These are phyloP conservation scores for Serripes groenlandicus DNA, from an alignment of 2,888 invertebrate genomes.

Conservation along the genomic window DNA sequence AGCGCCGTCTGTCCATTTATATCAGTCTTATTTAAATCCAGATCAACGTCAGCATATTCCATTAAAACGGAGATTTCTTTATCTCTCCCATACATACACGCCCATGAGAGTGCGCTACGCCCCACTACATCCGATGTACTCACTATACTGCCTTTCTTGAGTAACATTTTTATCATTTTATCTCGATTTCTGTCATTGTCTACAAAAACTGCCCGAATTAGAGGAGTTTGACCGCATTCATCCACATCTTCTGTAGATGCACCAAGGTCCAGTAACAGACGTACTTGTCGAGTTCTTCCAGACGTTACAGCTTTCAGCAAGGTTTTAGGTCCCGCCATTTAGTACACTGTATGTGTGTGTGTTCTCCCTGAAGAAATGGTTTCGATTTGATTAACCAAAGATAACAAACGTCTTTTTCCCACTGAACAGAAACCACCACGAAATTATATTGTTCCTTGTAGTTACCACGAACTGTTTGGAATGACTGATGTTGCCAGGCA, in stretches of 20 bases:
- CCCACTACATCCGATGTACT: slow-evolving; percentile 70
- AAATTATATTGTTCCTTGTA: too few species aligned
- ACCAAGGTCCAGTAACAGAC: slow-evolving; percentile 70
- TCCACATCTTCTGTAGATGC: slow-evolving; percentile 61
- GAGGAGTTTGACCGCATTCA: slow-evolving; percentile 74
- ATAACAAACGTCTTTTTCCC: too few species aligned
- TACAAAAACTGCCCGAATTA: slow-evolving; percentile 70
- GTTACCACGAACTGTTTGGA: too few species aligned
- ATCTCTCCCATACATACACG: slow-evolving; percentile 71
- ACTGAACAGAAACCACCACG: too few species aligned
- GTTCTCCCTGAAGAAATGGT: too few species aligned
- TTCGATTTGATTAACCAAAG: too few species aligned
- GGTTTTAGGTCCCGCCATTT: slow-evolving; percentile 60
- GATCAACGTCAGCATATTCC: slow-evolving; percentile 69
- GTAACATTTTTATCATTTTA: slow-evolving; percentile 63
- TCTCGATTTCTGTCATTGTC: slow-evolving; percentile 65
- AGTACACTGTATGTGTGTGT: too few species aligned
- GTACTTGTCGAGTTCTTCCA: slow-evolving; percentile 69
- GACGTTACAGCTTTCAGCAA: slow-evolving; percentile 73
- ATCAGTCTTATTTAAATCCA: slow-evolving; percentile 71
- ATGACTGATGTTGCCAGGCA: too few species aligned
- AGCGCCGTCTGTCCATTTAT: slow-evolving; percentile 74
- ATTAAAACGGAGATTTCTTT: slow-evolving; percentile 67
- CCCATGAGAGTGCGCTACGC: slow-evolving; percentile 72
- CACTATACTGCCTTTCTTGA: slow-evolving; percentile 67